phyloP scores from a whole-genome alignment of 1,140 invertebrate genomes.

The Leptoteleia sp. region DNA sequence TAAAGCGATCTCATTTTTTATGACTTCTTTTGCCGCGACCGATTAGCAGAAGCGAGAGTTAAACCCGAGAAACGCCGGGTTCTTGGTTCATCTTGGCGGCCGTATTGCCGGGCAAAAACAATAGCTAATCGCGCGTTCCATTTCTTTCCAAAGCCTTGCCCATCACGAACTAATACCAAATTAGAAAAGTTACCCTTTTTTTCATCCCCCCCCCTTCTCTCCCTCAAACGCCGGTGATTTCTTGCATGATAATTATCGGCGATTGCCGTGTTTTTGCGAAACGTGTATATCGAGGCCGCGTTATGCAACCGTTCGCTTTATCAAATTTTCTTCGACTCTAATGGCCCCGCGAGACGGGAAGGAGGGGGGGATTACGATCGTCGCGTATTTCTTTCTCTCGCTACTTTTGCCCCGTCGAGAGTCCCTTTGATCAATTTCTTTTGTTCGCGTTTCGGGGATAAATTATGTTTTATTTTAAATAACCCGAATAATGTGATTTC shows the following conservation, averaged over 20 bases:
- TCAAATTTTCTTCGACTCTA: slow-evolving; percentile 47
- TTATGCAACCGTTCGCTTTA: slow-evolving; percentile 34
- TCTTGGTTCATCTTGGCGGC: slow-evolving; percentile 43
- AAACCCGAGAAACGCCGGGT: slow-evolving; percentile 69
- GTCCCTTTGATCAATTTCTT: slow-evolving; percentile 32
- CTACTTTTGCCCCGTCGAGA: slow-evolving; percentile 3
- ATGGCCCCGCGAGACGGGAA: neutral
- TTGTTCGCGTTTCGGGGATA: slow-evolving; percentile 28
- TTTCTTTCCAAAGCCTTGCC: slow-evolving; percentile 46
- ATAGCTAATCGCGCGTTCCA: slow-evolving; percentile 49
- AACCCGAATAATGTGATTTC: slow-evolving; percentile 45
- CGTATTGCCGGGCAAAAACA: slow-evolving; percentile 55
- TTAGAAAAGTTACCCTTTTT: slow-evolving; percentile 57
- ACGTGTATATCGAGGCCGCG: neutral
- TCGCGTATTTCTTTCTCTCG: slow-evolving; percentile 1
- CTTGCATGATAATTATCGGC: slow-evolving; percentile 48
- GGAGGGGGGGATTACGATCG: slow-evolving; percentile 13
- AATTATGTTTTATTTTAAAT: slow-evolving; percentile 45
- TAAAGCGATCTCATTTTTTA: slow-evolving; percentile 79
- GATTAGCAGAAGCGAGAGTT: slow-evolving; percentile 76
- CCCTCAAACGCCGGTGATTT: slow-evolving; percentile 19
- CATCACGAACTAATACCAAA: slow-evolving; percentile 57
- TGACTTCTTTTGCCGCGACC: slow-evolving; percentile 74
- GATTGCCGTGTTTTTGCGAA: slow-evolving; percentile 29
- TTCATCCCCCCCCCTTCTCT: slow-evolving; percentile 25